Evolutionary conservation across 2,113 vertebrate genomes (phyloP), one percentile per base, ranked within the genome.

Genomic region (Pelmatolapia mariae): DNA sequence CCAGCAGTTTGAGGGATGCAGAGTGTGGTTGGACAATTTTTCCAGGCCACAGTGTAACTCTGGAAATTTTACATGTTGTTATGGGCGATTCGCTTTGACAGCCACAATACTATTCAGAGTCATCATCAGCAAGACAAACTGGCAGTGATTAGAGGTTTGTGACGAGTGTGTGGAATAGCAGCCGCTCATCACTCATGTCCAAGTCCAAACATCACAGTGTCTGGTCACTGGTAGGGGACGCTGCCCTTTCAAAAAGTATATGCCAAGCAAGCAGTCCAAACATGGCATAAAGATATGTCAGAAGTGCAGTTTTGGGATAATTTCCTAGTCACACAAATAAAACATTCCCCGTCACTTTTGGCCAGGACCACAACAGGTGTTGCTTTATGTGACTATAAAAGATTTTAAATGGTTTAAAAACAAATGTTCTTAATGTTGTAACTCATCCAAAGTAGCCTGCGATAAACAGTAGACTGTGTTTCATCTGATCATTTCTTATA

Each of bases 381-480:
- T 59, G 57, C 26, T 59, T 61, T 33, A 10, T 61, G 29, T 61
- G 57, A 61, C 1, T 61, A 18, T 6, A 33, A 61, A 61, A 19
- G 57, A 33, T 33, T 61, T 61, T 0, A 61, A 61, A 61, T 61
- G 29, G 16, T 33, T 61, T 33, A 2, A 33, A 61, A 61, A 10
- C 15, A 33, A 61, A 19, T 10, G 57, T 61, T 33, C 57, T 33
- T 61, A 61, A 61, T 0, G 1, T 61, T 10, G 57, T 61, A 61
- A 61, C 3, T 61, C 0, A 19, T 29, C 56, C 2, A 57, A 57
- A 57, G 56, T 57, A 57, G 1, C 56, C 56, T 57, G 24, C 0
- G 7, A 2, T 57, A 57, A 29, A 57, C 56, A 57, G 54, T 57
- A 57, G 12, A 16, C 56, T 5, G 19, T n/a, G n/a, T 26, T 57